Conservation (phyloP, 1,140 invertebrate species). For the Ctenoplectra terminalis region DNA sequence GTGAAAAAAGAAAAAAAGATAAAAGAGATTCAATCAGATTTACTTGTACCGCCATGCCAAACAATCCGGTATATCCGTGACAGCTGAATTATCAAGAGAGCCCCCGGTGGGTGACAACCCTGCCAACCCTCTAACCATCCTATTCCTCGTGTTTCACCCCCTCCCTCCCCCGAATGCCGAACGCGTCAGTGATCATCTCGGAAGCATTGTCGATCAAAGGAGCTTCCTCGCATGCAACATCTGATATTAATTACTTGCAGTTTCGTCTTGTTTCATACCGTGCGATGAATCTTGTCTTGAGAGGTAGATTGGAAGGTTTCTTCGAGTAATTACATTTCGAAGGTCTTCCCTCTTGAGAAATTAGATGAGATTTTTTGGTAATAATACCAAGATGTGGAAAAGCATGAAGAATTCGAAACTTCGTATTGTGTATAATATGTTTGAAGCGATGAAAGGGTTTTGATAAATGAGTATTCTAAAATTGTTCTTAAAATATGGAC, state of each 20-base stretch:
- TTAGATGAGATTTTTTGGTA: no score
- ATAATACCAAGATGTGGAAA: no score
- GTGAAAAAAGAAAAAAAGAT: neutral
- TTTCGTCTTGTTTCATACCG: neutral
- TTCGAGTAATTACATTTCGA: neutral
- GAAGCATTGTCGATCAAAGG: conserved; percentile 73
- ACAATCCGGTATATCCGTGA: conserved; percentile 59
- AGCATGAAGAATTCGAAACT: no score
- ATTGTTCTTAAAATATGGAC: no score
- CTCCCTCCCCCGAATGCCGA: conserved; percentile 82
- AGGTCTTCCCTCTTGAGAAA: neutral
- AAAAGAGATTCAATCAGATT: conserved; percentile 57
- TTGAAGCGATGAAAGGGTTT: no score
- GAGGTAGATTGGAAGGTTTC: neutral
- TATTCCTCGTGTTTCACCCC: conserved; percentile 80
- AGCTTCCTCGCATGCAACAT: conserved; percentile 33
- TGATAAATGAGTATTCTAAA: no score
- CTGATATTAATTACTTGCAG: conserved; percentile 34
- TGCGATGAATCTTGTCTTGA: neutral
- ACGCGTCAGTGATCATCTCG: conserved; percentile 74
- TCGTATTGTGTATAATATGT: no score
- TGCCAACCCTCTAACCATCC: conserved; percentile 69
- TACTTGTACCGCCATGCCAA: conserved; percentile 50
- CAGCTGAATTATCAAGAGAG: conserved; percentile 68
- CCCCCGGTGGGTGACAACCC: conserved; percentile 70